Conservation (phyloP, 2,888 invertebrate species). For the Tipula unca region DNA sequence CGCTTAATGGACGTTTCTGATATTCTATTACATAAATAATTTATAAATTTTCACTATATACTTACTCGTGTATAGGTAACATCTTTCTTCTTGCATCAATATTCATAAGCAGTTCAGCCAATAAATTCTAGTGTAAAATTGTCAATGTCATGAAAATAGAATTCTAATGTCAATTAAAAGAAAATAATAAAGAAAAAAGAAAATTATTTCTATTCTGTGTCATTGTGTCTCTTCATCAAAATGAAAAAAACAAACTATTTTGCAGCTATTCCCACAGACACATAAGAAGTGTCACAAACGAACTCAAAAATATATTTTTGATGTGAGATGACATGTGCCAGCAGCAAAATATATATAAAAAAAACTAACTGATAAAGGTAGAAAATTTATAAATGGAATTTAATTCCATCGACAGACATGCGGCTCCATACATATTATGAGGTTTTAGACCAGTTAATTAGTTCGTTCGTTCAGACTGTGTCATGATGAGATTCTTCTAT, state of each 20-base stretch:
- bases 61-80: no score
- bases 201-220: neutral
- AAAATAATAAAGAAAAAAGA: neutral
- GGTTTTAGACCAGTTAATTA: neutral
- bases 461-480: neutral
- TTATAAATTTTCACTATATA: neutral
- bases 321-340: neutral
- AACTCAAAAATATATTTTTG: neutral
- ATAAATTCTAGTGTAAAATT: neutral
- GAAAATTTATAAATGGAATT: neutral
- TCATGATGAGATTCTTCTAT: neutral
- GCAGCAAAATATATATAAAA: neutral
- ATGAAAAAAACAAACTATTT: neutral
- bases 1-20: neutral
- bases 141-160: constrained; percentile 1
- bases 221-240: neutral
- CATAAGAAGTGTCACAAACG: neutral
- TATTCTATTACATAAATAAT: neutral
- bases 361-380: neutral
- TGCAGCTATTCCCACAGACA: neutral
- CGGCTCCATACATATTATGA: neutral
- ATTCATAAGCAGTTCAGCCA: neutral
- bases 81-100: neutral
- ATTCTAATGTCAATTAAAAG: neutral
- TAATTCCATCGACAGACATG: neutral